Percentiles rank a stretch among this genome's conserved stretches.
These are phyloP conservation scores for Diloba caeruleocephala DNA, from an alignment of 2,888 invertebrate species.

Conservation along the genomic window DNA sequence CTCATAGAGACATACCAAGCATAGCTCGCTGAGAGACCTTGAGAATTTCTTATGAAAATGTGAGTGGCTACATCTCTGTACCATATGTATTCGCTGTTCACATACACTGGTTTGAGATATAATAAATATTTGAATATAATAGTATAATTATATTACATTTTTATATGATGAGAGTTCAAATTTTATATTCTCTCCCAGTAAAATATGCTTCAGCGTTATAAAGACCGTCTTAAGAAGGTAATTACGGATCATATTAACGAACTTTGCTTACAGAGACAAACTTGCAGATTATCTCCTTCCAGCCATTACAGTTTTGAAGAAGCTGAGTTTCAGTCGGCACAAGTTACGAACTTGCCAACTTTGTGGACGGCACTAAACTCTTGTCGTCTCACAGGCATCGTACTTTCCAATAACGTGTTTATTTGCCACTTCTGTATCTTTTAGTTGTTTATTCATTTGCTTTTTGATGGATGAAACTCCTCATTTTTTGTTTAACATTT, in stretches of 20 bases:
- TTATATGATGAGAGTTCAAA: too few relatives aligned
- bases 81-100: too few relatives aligned
- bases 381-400: conserved; percentile 60
- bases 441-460: conserved; percentile 42
- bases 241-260: conserved; percentile 73
- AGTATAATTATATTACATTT: too few relatives aligned
- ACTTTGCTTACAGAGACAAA: conserved; percentile 76
- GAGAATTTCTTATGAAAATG: too few relatives aligned
- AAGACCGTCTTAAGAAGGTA: conserved; percentile 67
- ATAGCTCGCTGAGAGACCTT: too few relatives aligned
- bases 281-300: conserved; percentile 79
- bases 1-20: too few relatives aligned
- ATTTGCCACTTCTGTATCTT: conserved; percentile 56
- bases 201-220: conserved; percentile 49
- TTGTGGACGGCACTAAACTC: conserved; percentile 69
- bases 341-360: conserved; percentile 73
- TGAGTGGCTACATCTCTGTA: too few relatives aligned
- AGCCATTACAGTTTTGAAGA: conserved; percentile 78
- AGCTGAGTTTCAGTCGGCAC: conserved; percentile 68
- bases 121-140: too few relatives aligned
- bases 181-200: conserved; percentile 34
- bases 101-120: too few relatives aligned
- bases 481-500: conserved; percentile 14
- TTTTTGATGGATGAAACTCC: conserved; percentile 13
- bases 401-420: conserved; percentile 67